Evolutionary conservation across 2,888 invertebrate genomes (phyloP), one percentile per base, ranked within the genome.

Genomic region (Eurois occulta): DNA sequence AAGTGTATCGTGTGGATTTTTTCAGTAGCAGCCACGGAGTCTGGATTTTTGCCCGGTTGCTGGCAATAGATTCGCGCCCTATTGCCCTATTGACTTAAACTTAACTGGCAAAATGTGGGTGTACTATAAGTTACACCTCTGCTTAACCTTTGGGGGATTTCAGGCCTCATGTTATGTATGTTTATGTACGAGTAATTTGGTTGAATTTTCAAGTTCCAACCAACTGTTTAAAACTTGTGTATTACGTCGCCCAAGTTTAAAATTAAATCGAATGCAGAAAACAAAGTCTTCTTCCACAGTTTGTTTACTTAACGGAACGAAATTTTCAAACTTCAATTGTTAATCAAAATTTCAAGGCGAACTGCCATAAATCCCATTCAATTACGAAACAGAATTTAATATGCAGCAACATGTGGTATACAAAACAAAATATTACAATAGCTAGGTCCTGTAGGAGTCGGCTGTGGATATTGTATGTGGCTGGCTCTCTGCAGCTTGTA

Each of bases 371-470:
- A 75, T 75, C 72, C 55, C 46, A 58, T 84, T 80, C 77, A 80
- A 75, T 78, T 83, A 83, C 58, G 62, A 52, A 64, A 78, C 75
- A 75, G 35, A 71, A 72, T 87, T 74, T 65, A 84, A 81, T 81
- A 78, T 82, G 67, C 48, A 68, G 69, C 71, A 78, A 74, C 70
- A 79, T 85, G 79, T 84, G 83, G 82, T 77, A 72, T 71, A 80
- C 69, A 75, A 81, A 80, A 75, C 87, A 81, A 89, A 84, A 83
- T 83, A 86, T 80, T 83, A 80, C 77, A 87, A 81, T 77, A 71
- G 81, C 80, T 74, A 46, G 73, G 68, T 79, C 75, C 66, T 83
- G 62, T 60, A 81, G 60, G 76, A 86, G 72, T 76, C 72, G 65
- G 74, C 38, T 75, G 65, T 69, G 71, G 81, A 86, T 81, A 89